A percentile compares a stretch with the other conserved stretches of the same genome.
phyloP scores from a whole-genome alignment of 2,113 vertebrate genomes.

The Burhinus oedicnemus region DNA sequence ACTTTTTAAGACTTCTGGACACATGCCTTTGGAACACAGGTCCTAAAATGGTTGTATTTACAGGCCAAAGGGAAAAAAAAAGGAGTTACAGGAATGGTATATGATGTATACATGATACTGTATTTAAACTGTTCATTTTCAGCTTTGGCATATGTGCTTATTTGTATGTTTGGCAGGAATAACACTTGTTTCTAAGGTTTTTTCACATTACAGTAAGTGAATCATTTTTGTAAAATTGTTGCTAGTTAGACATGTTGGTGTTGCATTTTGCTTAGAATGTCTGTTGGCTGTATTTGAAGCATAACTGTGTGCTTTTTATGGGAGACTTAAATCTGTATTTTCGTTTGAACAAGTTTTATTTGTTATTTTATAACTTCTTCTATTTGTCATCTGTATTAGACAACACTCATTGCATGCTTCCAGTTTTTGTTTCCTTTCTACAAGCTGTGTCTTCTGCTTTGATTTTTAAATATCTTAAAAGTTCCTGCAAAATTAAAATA shows the following conservation, averaged over 20 bases:
- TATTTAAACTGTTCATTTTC: not conserved
- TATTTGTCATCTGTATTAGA: not conserved
- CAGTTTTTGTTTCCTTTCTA: not conserved
- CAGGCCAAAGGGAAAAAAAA: not conserved
- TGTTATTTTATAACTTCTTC: not conserved
- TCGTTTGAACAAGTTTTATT: not conserved
- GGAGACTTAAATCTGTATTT: not conserved
- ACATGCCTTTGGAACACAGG: not conserved
- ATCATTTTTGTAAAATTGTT: not conserved
- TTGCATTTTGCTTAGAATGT: not conserved
- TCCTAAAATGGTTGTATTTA: not conserved
- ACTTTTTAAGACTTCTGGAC: not conserved
- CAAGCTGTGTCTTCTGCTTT: not conserved
- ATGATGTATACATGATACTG: not conserved
- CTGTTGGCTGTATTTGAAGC: not conserved
- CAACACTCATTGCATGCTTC: not conserved
- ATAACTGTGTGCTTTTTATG: not conserved
- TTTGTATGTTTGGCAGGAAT: conserved; percentile 33
- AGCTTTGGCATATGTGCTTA: conserved; percentile 22
- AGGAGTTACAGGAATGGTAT: not conserved
- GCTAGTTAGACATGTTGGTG: not conserved
- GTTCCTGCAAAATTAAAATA: not conserved
- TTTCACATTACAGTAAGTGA: conserved; percentile 1
- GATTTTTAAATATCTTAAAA: not conserved
- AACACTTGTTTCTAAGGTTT: not conserved